These are phyloP conservation scores for Drosophila erecta DNA, from an alignment of 1,140 invertebrate species.

Conservation along the genomic window DNA sequence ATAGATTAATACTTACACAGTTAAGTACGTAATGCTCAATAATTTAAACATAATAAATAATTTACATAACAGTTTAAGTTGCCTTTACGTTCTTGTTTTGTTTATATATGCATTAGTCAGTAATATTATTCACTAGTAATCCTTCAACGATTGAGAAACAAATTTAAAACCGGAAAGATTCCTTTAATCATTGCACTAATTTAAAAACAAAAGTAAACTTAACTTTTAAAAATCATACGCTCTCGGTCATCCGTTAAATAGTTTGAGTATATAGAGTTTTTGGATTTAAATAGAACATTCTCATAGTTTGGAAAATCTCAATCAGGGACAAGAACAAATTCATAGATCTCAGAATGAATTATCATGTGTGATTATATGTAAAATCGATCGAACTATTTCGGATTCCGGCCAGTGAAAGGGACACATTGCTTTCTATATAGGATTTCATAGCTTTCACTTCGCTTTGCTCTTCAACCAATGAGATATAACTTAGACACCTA, in stretches of 20 bases:
- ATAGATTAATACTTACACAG: constrained; percentile 70
- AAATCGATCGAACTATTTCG: constrained; percentile 17
- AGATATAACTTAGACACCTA: constrained; percentile 62
- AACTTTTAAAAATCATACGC: constrained; percentile 63
- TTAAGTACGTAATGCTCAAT: constrained; percentile 67
- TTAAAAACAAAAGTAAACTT: constrained; percentile 59
- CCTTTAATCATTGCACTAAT: constrained; percentile 29
- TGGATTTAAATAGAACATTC: constrained; percentile 54
- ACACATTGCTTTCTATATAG: constrained; percentile 23
- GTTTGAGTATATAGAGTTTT: constrained; percentile 71
- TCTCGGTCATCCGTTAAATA: constrained; percentile 27
- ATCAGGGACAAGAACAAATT: constrained; percentile 68
- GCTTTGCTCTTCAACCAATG: constrained; percentile 57
- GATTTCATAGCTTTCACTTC: constrained; percentile 37
- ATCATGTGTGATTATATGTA: constrained; percentile 33
- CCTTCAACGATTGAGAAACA: constrained; percentile 54
- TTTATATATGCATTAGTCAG: constrained; percentile 40
- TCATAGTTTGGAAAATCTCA: constrained; percentile 37
- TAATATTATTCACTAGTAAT: constrained; percentile 66
- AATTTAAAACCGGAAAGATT: constrained; percentile 35
- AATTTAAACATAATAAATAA: constrained; percentile 78
- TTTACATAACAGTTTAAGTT: constrained; percentile 78
- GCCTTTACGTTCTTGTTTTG: constrained; percentile 29
- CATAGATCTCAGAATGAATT: constrained; percentile 45
- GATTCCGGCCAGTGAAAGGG: constrained; percentile 6